phyloP scores from a whole-genome alignment of 2,797 vertebrate genomes.

The Darevskia mixta region DNA sequence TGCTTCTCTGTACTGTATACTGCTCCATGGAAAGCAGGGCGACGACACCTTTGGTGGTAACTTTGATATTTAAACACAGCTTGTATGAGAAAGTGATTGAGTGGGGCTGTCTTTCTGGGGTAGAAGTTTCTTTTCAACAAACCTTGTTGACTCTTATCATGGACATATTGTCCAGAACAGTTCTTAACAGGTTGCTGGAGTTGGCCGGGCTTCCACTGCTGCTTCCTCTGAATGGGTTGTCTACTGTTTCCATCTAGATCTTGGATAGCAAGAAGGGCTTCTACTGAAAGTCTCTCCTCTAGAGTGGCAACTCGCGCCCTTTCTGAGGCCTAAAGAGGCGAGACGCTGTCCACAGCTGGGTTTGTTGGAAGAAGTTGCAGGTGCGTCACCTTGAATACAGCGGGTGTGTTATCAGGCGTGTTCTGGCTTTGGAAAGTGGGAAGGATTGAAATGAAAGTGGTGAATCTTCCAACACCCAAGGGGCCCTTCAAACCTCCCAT shows the following conservation, averaged over 20 bases:
- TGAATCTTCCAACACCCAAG: conserved; percentile 12
- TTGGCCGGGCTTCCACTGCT: not conserved
- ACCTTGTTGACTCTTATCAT: not conserved
- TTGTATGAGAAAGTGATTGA: not conserved
- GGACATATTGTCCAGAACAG: not conserved
- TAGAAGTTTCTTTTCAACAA: conserved; percentile 15
- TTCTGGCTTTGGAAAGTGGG: not conserved
- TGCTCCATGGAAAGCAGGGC: not conserved
- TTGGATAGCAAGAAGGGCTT: not conserved
- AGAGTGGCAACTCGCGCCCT: not conserved
- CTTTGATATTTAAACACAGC: not conserved
- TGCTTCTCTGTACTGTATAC: conserved; percentile 3
- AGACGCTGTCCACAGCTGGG: not conserved
- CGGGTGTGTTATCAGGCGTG: not conserved
- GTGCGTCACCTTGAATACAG: not conserved
- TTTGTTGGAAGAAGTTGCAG: not conserved
- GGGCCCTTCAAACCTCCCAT: not conserved
- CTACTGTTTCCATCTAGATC: not conserved
- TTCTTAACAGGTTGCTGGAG: not conserved
- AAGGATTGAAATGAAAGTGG: not conserved
- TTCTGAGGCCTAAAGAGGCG: not conserved
- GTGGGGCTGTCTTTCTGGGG: not conserved
- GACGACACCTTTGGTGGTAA: not conserved
- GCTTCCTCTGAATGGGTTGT: conserved; percentile 15
- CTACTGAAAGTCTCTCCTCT: not conserved